Evolutionary conservation across 2,797 vertebrate genomes (phyloP), one percentile per base, ranked within the genome.

Genomic region (Ammospiza maritima): DNA sequence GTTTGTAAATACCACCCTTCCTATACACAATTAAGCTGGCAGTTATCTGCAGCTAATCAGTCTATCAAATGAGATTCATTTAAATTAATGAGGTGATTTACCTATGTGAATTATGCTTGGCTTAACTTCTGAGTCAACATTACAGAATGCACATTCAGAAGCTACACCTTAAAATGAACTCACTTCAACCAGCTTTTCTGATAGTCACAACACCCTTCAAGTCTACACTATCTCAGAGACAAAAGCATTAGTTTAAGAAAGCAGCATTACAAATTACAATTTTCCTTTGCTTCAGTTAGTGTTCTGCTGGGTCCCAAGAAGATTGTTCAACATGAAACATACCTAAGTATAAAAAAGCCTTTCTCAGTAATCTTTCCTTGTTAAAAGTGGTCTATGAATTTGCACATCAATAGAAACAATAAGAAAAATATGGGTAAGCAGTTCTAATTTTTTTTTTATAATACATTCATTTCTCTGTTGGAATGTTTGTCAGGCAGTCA

Each of bases 401-500:
- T 47, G 42, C 15, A 90, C 54, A 34, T 45, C 62, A 83, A 81
- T 13, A 93, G 57, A 90, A 90, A 78, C 20, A 85, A 54, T n/a
- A 89, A 90, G 50, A 92, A 71, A 96, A 92, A 92, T 45, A 71
- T 2, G 58, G 7, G 27, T 38, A 85, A 76, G 7, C 48, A 83
- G 21, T 74, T 90, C 29, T 23, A 89, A 80, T 19, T 22, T 45
- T 56, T 71, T 94, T 74, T 93, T 84, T 40, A 40, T 25, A 82
- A 83, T 60, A 61, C 29, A 77, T 66, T 74, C 8, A 62, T 82
- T 94, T 87, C 65, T 90, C 51, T 72, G 36, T 27, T 74, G 50
- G 50, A 93, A 47, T 87, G 42, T 69, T 48, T 84, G 16, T 84
- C 81, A 94, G 77, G n/a, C 82, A 88, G 21, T 93, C 71, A 91